phyloP scores from a whole-genome alignment of 2,888 invertebrate species.

The Aleiodes leptofemur region DNA sequence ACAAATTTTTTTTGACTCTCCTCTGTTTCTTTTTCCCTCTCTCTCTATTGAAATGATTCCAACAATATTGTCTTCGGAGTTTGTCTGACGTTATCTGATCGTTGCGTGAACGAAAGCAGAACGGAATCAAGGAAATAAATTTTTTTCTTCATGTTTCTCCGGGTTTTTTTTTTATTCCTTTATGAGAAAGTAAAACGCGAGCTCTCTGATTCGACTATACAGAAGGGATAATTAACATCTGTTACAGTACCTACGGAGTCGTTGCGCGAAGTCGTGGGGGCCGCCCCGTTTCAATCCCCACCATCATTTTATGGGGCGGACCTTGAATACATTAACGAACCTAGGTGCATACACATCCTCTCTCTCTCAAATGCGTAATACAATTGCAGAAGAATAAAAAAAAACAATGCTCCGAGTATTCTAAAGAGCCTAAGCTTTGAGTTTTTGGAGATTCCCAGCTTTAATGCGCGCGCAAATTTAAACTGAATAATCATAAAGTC shows the following conservation, averaged over 20 bases:
- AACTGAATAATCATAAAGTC: no score
- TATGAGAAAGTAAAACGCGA: constrained; percentile 24
- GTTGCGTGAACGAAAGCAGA: constrained; percentile 31
- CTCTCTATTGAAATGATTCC: background rate
- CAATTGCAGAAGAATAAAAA: background rate
- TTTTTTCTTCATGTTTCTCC: constrained; percentile 24
- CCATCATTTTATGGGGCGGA: constrained; percentile 70
- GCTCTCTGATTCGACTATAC: constrained; percentile 59
- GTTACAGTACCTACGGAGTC: constrained; percentile 70
- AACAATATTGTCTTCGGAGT: constrained; percentile 27
- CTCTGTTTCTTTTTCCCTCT: no score
- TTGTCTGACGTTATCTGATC: constrained; percentile 28
- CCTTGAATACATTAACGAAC: constrained; percentile 75
- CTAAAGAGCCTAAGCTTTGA: background rate
- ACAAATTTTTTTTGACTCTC: no score
- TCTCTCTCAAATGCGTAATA: constrained; percentile 30
- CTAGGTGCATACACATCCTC: constrained; percentile 58
- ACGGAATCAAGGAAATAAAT: constrained; percentile 40
- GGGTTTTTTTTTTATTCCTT: background rate
- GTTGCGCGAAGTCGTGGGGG: constrained; percentile 62
- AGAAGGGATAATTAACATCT: constrained; percentile 75
- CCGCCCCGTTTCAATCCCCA: constrained; percentile 70
- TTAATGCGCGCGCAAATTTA: no score
- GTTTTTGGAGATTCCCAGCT: background rate
- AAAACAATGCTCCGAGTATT: constrained; percentile 10